phyloP scores from a whole-genome alignment of 2,113 vertebrate genomes.

The Pampusana beccarii region DNA sequence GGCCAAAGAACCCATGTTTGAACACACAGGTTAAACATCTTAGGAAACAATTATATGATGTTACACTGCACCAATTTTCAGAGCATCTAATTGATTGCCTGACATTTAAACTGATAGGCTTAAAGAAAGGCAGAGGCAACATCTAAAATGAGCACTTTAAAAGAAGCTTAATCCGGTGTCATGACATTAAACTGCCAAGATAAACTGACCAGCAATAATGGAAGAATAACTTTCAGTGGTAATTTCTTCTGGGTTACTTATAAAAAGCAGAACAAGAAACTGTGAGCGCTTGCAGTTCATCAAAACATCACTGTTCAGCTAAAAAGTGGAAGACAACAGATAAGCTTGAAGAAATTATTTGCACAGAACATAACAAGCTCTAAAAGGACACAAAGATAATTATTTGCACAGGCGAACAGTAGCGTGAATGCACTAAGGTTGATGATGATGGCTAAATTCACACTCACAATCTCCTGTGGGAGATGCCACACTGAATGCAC shows the following conservation, averaged over 20 bases:
- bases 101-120: background rate
- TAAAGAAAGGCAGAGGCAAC: background rate
- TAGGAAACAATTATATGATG: background rate
- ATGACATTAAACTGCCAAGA: background rate
- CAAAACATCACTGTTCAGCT: background rate
- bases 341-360: background rate
- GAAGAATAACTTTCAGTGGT: background rate
- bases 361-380: background rate
- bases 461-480: background rate
- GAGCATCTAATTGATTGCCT: background rate
- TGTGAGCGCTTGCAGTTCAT: background rate
- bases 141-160: background rate
- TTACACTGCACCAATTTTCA: background rate
- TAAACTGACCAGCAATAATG: background rate
- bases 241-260: background rate
- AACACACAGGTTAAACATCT: background rate
- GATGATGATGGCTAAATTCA: background rate
- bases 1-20: background rate
- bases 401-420: background rate
- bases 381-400: background rate
- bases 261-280: background rate
- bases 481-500: background rate
- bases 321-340: background rate
- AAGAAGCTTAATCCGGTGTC: background rate
- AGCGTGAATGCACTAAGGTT: background rate